Percentiles rank a stretch among this genome's conserved stretches.
Evolutionary conservation across 2,113 vertebrate genomes (phyloP).

Genomic region (Gobiocypris rarus): DNA sequence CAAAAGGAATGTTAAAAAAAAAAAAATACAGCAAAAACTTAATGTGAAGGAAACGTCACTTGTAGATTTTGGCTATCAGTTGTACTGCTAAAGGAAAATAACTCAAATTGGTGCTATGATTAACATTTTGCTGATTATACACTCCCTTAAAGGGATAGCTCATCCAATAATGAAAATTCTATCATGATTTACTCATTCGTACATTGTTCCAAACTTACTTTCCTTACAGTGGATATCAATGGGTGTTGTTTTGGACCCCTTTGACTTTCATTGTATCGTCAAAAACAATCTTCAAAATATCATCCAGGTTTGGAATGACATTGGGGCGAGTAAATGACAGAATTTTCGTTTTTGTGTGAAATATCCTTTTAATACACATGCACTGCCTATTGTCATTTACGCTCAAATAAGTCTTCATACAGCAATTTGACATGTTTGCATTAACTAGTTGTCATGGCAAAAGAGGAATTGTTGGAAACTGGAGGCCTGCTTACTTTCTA

Average conservation of each 20-base stretch:
- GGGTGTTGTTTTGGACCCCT: not conserved
- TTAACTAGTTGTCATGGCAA: conserved; percentile 39
- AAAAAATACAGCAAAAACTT: conserved; percentile 44
- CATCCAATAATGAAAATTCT: not conserved
- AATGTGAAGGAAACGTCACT: conserved; percentile 57
- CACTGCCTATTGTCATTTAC: conserved; percentile 25
- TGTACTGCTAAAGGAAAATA: conserved; percentile 1
- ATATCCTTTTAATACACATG: not conserved
- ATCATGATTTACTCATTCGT: not conserved
- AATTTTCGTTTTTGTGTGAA: not conserved
- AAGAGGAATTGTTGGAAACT: conserved; percentile 23
- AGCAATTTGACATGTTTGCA: conserved; percentile 12
- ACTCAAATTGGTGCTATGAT: conserved; percentile 72
- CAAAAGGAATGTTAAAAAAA: conserved; percentile 53
- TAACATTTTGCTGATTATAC: conserved; percentile 10
- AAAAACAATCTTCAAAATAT: not conserved
- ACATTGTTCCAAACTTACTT: not conserved
- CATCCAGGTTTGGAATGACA: not conserved
- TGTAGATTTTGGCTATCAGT: conserved; percentile 45
- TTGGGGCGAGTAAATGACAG: not conserved
- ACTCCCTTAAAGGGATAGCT: not conserved
- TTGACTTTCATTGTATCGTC: not conserved
- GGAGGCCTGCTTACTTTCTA: conserved; percentile 1
- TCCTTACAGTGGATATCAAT: not conserved
- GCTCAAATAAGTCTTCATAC: not conserved